Percentiles rank a stretch among this genome's conserved stretches.
Conservation (phyloP, 2,888 invertebrate genomes). For the Perizoma flavofasciatum region DNA sequence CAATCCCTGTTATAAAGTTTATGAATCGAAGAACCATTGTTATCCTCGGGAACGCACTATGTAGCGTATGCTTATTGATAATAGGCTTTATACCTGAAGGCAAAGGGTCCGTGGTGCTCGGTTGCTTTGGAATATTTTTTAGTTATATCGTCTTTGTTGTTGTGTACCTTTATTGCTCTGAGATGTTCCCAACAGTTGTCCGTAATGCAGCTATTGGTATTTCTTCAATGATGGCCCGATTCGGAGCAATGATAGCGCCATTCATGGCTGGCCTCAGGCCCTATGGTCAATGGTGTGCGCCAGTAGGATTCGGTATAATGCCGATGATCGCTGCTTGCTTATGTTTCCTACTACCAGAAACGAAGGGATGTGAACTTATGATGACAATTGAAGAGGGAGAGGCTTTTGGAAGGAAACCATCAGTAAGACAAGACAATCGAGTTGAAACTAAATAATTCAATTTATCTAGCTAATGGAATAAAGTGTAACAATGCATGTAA, state of each 20-base stretch:
- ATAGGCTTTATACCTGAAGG: constrained; percentile 83
- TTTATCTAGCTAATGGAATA: constrained; percentile 16
- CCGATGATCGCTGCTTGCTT: constrained; percentile 86
- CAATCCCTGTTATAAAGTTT: constrained; percentile 85
- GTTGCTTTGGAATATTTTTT: constrained; percentile 89
- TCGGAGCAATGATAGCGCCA: constrained; percentile 93
- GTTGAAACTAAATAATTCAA: constrained; percentile 10
- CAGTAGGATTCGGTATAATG: constrained; percentile 87
- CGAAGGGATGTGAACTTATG: constrained; percentile 87
- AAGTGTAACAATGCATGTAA: constrained; percentile 1
- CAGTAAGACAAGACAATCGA: constrained; percentile 11
- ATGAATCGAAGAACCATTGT: constrained; percentile 86
- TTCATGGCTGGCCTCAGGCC: constrained; percentile 86
- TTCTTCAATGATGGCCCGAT: constrained; percentile 92
- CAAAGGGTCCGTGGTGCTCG: constrained; percentile 80
- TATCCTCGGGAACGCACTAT: constrained; percentile 81
- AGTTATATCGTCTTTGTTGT: constrained; percentile 91
- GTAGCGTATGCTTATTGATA: constrained; percentile 84
- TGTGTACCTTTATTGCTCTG: constrained; percentile 92
- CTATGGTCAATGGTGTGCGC: constrained; percentile 85
- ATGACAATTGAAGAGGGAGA: constrained; percentile 92
- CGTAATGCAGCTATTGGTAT: constrained; percentile 93
- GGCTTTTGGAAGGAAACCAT: constrained; percentile 52
- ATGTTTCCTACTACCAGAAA: constrained; percentile 89
- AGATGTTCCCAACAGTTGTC: constrained; percentile 94